Base-by-base conservation (phyloP, 2,888 invertebrate genomes). In the Kryphioiulus occultus region DNA sequence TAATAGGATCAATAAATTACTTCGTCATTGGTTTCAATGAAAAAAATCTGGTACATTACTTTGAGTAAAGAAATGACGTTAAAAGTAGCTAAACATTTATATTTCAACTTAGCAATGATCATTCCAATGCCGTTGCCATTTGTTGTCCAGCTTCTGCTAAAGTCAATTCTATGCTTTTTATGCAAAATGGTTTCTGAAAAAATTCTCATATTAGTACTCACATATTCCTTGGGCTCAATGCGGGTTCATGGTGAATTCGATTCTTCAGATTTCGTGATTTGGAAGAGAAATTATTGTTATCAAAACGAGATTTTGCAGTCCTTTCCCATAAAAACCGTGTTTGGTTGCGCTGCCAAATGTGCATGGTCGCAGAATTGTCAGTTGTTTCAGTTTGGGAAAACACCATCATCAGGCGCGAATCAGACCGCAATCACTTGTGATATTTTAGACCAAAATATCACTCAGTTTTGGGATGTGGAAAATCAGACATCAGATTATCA, bases 381-480 rank as follows among this genome's bases (percentile, higher is more conserved):
- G 12, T 78, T 78, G 30, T 78, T 78, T 78, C 78, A 78, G 30
- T 78, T 78, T 78, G n/a, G 26, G 68, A 68, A 68, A 22, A 30
- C 26, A 1, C 22, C 10, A n/a, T 68, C 22, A 9, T 26, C 26
- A 68, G 68, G 19, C 12, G 15, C 53, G 53, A n/a, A n/a, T 53
- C 5, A n/a, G 15, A 53, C 53, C 3, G n/a, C 15, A 2, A 26
- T 15, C 10, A 78, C 15, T 26, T 78, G 78, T 15, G 30, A 78
- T 78, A 30, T 78, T 30, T 30, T 78, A 30, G 78, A 78, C 15
- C 26, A 10, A 78, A 78, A 78, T 78, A 78, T 30, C 78, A 78
- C 78, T 30, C 30, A 78, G 30, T 30, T 30, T 30, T 30, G 15
- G 26, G 15, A 78, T 78, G 30, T 17, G 30, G 78, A 78, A 15